Conservation (phyloP, 2,113 vertebrate species). For the Scophthalmus maximus region DNA sequence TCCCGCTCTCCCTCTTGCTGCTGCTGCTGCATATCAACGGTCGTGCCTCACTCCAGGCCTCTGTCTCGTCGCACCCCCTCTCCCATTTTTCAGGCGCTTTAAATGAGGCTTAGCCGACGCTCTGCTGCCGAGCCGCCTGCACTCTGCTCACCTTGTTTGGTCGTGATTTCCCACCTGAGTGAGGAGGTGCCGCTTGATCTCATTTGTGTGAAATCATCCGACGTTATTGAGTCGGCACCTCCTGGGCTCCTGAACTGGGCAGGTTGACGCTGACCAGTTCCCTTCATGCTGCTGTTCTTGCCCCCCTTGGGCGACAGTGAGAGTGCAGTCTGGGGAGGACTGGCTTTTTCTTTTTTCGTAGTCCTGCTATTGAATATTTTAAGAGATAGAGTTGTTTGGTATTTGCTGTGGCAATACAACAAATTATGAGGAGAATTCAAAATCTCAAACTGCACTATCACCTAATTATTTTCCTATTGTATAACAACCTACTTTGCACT, state of each 20-base stretch:
- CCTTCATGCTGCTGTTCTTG: slow-evolving; percentile 9
- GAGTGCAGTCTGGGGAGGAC: not conserved
- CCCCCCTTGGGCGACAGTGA: slow-evolving; percentile 2
- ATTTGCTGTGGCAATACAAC: not conserved
- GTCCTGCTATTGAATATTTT: not conserved
- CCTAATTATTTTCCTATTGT: too few relatives aligned
- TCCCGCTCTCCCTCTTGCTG: slow-evolving; percentile 16
- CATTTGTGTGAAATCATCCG: slow-evolving; percentile 66
- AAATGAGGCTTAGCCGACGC: slow-evolving; percentile 56
- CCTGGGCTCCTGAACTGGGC: slow-evolving; percentile 19
- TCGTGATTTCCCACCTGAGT: slow-evolving; percentile 67
- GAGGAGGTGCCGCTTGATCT: slow-evolving; percentile 57
- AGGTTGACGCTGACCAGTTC: slow-evolving; percentile 17
- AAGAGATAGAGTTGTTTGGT: not conserved
- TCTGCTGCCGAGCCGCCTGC: slow-evolving; percentile 48
- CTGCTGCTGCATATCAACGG: slow-evolving; percentile 55
- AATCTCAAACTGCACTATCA: too few relatives aligned
- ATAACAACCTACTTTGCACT: too few relatives aligned
- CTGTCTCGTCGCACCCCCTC: slow-evolving; percentile 60
- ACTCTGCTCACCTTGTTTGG: slow-evolving; percentile 58
- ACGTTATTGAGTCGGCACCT: slow-evolving; percentile 50
- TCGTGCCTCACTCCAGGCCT: slow-evolving; percentile 53
- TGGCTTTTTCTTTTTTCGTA: not conserved
- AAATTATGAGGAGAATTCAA: not conserved
- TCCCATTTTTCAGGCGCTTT: slow-evolving; percentile 66